Conservation (phyloP, 2,888 invertebrate genomes). For the Pristionchus maxplancki region DNA sequence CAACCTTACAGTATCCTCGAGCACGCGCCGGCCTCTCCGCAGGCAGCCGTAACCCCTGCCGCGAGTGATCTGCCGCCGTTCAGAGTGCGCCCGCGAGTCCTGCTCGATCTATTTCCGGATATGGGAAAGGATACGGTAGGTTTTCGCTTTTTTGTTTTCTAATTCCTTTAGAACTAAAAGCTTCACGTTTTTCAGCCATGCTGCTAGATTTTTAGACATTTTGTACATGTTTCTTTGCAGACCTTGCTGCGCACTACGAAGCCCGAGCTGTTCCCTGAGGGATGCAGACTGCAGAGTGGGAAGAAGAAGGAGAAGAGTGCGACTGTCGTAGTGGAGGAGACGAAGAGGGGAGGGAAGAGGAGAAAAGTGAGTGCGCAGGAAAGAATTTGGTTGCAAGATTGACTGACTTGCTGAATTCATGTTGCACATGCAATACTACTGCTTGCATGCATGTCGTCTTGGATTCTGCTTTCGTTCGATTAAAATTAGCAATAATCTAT, state of each 20-base stretch:
- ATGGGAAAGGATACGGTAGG: conserved; percentile 30
- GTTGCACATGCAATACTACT: neutral
- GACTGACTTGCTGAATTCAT: neutral
- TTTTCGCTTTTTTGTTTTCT: no score
- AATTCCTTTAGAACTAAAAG: no score
- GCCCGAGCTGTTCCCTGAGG: conserved; percentile 34
- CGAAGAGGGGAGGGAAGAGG: conserved; percentile 36
- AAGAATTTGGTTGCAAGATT: no score
- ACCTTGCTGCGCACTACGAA: neutral
- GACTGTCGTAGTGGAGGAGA: neutral
- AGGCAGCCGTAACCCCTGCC: neutral
- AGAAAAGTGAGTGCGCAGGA: neutral
- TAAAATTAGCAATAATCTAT: neutral
- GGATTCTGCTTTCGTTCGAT: no score
- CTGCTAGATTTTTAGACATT: no score
- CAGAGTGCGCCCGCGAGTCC: neutral
- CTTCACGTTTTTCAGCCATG: no score
- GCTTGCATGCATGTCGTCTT: neutral
- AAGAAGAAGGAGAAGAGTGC: neutral
- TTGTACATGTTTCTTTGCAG: no score
- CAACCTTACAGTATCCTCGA: conserved; percentile 22
- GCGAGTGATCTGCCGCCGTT: neutral
- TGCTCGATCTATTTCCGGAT: conserved; percentile 17
- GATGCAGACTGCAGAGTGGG: neutral
- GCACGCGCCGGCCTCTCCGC: conserved; percentile 1